phyloP scores from a whole-genome alignment of 2,888 invertebrate genomes.

The Corbicula japonica region DNA sequence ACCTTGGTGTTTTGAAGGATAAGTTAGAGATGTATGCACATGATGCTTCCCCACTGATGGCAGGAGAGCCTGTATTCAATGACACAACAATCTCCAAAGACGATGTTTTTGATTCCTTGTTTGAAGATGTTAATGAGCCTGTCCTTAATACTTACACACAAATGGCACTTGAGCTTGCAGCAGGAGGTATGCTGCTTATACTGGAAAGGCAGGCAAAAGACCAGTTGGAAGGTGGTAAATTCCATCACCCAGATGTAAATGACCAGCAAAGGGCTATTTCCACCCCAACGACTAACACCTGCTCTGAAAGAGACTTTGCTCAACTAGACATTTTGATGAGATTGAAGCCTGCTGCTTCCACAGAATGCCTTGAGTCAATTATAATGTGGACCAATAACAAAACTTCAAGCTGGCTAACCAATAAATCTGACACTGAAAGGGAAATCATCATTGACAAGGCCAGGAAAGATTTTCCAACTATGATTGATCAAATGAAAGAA shows the following conservation, averaged over 20 bases:
- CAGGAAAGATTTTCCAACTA: not conserved
- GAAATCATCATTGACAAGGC: constrained; percentile 5
- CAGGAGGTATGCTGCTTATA: constrained; percentile 34
- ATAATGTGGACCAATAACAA: constrained; percentile 43
- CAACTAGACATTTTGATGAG: constrained; percentile 32
- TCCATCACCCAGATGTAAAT: constrained; percentile 1
- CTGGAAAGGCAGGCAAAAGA: constrained; percentile 21
- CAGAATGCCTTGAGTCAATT: constrained; percentile 12
- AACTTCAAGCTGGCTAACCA: constrained; percentile 2
- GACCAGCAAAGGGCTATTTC: not conserved
- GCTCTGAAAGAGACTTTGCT: constrained; percentile 41
- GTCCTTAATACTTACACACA: constrained; percentile 29
- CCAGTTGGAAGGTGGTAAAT: constrained; percentile 33
- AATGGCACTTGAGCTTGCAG: constrained; percentile 29
- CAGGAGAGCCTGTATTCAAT: constrained; percentile 13
- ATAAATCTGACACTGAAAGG: constrained; percentile 3
- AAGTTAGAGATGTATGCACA: constrained; percentile 5
- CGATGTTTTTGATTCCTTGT: constrained; percentile 33
- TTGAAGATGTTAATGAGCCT: constrained; percentile 17
- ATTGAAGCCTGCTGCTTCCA: constrained; percentile 32
- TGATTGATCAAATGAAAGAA: not conserved
- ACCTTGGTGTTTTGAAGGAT: not conserved
- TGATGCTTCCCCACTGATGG: constrained; percentile 16
- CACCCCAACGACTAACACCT: constrained; percentile 37
- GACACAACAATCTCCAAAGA: constrained; percentile 17